Evolutionary conservation across 2,797 vertebrate species (phyloP).

Genomic region (Petrocephalus schoutedeni): DNA sequence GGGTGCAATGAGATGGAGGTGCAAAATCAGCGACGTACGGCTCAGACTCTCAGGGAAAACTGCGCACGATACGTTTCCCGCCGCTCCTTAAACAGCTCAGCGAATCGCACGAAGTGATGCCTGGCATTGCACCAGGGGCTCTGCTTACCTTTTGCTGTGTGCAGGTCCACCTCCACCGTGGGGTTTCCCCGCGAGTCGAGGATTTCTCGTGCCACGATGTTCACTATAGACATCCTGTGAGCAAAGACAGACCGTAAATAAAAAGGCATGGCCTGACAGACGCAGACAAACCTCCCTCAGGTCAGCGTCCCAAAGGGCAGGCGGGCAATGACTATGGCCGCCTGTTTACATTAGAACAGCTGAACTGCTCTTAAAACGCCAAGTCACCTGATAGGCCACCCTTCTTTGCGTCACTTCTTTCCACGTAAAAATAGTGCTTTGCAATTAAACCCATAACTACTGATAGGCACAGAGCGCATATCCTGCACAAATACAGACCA

Average conservation of each 20-base stretch:
- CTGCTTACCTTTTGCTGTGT: conserved; percentile 66
- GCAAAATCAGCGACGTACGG: not conserved
- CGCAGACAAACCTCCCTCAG: not conserved
- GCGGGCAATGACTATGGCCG: not conserved
- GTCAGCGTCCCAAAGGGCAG: not conserved
- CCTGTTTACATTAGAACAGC: not conserved
- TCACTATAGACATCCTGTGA: conserved; percentile 72
- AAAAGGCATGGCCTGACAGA: not conserved
- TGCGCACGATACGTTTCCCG: not conserved
- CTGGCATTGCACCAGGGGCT: not conserved
- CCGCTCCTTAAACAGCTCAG: not conserved
- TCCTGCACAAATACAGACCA: not conserved
- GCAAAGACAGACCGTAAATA: conserved; percentile 5
- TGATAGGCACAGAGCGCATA: not conserved
- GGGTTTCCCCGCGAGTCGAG: conserved; percentile 79
- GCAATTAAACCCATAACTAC: not conserved
- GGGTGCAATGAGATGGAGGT: no score
- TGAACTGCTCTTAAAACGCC: not conserved
- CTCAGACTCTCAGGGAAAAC: not conserved
- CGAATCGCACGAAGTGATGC: not conserved
- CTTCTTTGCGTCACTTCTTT: not conserved
- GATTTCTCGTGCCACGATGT: conserved; percentile 76
- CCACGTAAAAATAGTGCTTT: not conserved
- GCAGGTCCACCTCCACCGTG: conserved; percentile 77
- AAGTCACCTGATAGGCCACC: not conserved